Evolutionary conservation across 2,113 vertebrate genomes (phyloP).

Genomic region (Etheostoma spectabile): DNA sequence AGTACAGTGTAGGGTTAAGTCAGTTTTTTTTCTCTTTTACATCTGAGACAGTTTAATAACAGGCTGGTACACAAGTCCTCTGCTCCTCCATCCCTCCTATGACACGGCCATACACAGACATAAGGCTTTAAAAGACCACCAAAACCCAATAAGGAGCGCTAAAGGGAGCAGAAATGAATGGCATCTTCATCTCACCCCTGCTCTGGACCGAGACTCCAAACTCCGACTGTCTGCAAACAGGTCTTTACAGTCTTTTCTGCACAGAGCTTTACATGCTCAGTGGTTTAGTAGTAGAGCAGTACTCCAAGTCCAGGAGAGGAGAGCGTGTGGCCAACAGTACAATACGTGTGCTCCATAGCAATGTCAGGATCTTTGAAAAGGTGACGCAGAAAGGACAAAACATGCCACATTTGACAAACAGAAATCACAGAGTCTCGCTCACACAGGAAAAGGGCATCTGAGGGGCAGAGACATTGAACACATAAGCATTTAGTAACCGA

Average conservation of each 20-base stretch:
- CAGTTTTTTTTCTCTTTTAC: constrained; percentile 55
- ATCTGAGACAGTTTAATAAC: constrained; percentile 71
- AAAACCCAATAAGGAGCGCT: constrained; percentile 38
- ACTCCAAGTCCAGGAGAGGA: constrained; percentile 37
- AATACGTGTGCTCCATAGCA: constrained; percentile 39
- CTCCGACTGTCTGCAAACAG: constrained; percentile 33
- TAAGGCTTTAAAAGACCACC: constrained; percentile 16
- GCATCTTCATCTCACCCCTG: constrained; percentile 38
- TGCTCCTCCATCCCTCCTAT: constrained; percentile 76
- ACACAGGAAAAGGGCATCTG: constrained; percentile 35
- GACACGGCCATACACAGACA: constrained; percentile 62
- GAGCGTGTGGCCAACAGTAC: constrained; percentile 28
- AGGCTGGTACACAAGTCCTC: constrained; percentile 70
- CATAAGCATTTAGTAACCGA: constrained; percentile 68
- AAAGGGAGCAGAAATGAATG: constrained; percentile 42
- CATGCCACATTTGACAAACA: constrained; percentile 56
- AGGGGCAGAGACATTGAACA: constrained; percentile 50
- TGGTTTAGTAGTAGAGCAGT: constrained; percentile 41
- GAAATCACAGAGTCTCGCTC: constrained; percentile 63
- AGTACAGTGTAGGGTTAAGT: constrained; percentile 79
- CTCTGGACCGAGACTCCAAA: constrained; percentile 23
- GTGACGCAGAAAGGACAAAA: constrained; percentile 55
- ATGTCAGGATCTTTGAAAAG: constrained; percentile 80
- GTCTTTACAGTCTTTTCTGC: constrained; percentile 13
- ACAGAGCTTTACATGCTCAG: constrained; percentile 46